Evolutionary conservation across 92 coral and sea anemone genomes (phyloP), one percentile per base, ranked within the genome.

Genomic region (Umimayanthus kanabou): DNA sequence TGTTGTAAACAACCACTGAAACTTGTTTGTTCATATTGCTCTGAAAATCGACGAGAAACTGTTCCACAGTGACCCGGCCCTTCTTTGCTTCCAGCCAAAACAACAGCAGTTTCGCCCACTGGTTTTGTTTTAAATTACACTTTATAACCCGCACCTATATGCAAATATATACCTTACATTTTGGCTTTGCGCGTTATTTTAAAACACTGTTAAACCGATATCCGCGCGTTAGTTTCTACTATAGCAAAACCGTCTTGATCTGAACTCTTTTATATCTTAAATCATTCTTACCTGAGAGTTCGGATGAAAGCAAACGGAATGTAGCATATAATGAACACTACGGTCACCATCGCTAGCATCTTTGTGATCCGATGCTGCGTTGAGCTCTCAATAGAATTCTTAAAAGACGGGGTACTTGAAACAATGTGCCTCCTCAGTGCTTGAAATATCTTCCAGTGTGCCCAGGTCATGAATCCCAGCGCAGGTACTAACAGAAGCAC

Each of bases 291-390:
- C 87, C 87, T 83, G 39, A 83, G 77, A 14, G 87, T 83, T 70
- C 87, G 78, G 77, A 83, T 57, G 0, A 71, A 47, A 9, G 87
- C 87, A 83, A 83, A 83, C 26, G 87, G 87, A 29, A 83, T 69
- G 87, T 83, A 83, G 47, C 87, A 83, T 26, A 83, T 39, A 20
- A 83, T 26, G 14, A 83, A 83, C 6, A 83, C 87, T 15, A 30
- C 4, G 58, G 87, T 83, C 6, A 83, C 87, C 33, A 83, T 26
- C 40, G 87, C 87, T 30, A 83, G 49, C 87, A 83, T 83, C 55
- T 83, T 83, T 3, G 87, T 83, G 65, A 83, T 83, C 14, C 87
- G 76, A 18, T 70, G 87, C n/a, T 83, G 87, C 10, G 87, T 45
- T 43, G 87, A 83, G 42, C 77, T 47, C 43, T 83, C 77, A 8